Conservation (phyloP, 2,113 vertebrate species). For the Chiloscyllium plagiosum region DNA sequence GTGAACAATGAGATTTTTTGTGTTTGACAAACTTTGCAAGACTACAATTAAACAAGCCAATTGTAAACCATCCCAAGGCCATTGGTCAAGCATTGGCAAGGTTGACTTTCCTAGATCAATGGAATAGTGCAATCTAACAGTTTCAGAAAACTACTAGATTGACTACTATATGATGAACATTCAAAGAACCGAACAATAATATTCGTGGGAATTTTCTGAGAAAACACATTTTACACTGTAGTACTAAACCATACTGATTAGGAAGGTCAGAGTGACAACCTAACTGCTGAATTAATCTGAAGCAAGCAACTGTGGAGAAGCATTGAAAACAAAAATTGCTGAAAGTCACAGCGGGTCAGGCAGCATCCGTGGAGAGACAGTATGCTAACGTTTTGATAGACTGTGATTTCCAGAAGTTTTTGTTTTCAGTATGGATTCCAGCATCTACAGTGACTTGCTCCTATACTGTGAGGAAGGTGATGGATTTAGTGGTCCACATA, state of each 20-base stretch:
- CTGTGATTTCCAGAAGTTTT: too few species aligned
- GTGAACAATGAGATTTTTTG: neutral
- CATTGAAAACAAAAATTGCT: too few species aligned
- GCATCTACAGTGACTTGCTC: too few species aligned
- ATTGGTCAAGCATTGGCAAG: neutral
- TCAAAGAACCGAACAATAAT: too few species aligned
- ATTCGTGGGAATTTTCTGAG: neutral
- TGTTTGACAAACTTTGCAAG: neutral
- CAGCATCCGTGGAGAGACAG: too few species aligned
- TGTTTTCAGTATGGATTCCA: too few species aligned
- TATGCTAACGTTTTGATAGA: too few species aligned
- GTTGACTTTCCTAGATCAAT: neutral
- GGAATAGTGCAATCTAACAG: neutral
- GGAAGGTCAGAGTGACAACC: neutral
- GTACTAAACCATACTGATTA: neutral
- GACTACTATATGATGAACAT: neutral
- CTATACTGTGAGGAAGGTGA: too few species aligned
- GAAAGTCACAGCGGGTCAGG: too few species aligned
- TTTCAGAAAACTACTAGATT: neutral
- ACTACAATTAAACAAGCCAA: neutral
- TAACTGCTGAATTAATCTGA: neutral
- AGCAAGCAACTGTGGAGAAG: neutral
- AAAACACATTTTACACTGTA: neutral
- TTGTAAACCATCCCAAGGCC: neutral
- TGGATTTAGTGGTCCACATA: neutral